A percentile compares a stretch with the other conserved stretches of the same genome.
Evolutionary conservation across 92 coral and sea anemone genomes (phyloP).

Genomic region (Phenganax marumi): DNA sequence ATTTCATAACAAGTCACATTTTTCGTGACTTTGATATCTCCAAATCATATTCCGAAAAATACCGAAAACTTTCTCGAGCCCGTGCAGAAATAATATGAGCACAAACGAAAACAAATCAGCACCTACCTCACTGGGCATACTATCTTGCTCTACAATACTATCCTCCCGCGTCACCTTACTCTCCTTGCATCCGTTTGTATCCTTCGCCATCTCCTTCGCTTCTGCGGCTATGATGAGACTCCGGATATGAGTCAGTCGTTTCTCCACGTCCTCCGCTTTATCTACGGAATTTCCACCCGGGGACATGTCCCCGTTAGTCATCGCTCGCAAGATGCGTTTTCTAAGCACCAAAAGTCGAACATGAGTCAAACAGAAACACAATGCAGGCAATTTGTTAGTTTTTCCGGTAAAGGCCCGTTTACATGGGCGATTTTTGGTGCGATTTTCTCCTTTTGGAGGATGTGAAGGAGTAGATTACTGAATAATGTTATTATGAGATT

Average conservation of each 20-base stretch:
- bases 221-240: conserved; percentile 20
- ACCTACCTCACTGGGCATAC: neutral
- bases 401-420: too few species aligned
- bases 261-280: conserved; percentile 84
- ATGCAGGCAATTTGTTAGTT: too few species aligned
- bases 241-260: conserved; percentile 19
- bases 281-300: conserved; percentile 68
- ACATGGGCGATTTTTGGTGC: too few species aligned
- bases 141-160: neutral
- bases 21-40: too few species aligned
- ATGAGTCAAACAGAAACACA: neutral
- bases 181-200: conserved; percentile 20
- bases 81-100: neutral
- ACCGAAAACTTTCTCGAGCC: too few species aligned
- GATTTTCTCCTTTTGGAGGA: too few species aligned
- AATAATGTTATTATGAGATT: too few species aligned
- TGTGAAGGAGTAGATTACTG: too few species aligned
- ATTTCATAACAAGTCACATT: too few species aligned
- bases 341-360: conserved; percentile 13
- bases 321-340: conserved; percentile 82
- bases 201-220: conserved; percentile 2
- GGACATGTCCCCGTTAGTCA: conserved; percentile 62
- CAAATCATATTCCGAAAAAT: too few species aligned
- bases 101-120: neutral
- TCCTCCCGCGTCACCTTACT: conserved; percentile 10